Evolutionary conservation across 2,888 invertebrate species (phyloP), one percentile per base, ranked within the genome.

Genomic region (Dryadula phaetusa): DNA sequence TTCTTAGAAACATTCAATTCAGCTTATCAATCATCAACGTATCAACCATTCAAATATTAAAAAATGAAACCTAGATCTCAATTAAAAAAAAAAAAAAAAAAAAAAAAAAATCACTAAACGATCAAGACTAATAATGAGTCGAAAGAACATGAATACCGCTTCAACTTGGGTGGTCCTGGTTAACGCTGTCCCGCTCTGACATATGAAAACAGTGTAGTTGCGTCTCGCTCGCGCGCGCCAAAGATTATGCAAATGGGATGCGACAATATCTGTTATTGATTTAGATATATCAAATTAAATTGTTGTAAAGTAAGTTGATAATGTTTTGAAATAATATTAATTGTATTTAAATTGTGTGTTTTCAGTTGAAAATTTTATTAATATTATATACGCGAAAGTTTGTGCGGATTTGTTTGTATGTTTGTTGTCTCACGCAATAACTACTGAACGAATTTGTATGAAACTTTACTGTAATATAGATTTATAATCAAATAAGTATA

Each of bases 131-230:
- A 75, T 74, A 75, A 75, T 71, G 70, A 79, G 75, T 73, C 77
- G 75, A 80, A 81, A 78, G 72, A 80, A 77, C 79, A 82, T 71
- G 80, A 83, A 89, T 88, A 83, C 88, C 86, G 78, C 86, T 77
- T 74, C 79, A 58, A 85, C 91, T 91, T 91, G 91, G 91, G 91
- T 91, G 91, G 91, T 91, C 91, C 79, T 79, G 66, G 64, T 56
- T 68, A 53, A 18, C 18, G 42, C 72, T n/a, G 56, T 85, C 83
- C 69, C 79, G 32, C 62, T 83, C 80, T 20, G 70, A 53, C 83
- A 0, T 58, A 25, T 18, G 0, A 22, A 4, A 10, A 34, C 47
- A 16, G 8, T 16, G 46, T 58, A 12, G 47, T 5, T 18, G 63
- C 6, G 18, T 70, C 67, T 28, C 64, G 6, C 40, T 73, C 66